phyloP scores from a whole-genome alignment of 1,140 invertebrate species.

The Conus betulinus region DNA sequence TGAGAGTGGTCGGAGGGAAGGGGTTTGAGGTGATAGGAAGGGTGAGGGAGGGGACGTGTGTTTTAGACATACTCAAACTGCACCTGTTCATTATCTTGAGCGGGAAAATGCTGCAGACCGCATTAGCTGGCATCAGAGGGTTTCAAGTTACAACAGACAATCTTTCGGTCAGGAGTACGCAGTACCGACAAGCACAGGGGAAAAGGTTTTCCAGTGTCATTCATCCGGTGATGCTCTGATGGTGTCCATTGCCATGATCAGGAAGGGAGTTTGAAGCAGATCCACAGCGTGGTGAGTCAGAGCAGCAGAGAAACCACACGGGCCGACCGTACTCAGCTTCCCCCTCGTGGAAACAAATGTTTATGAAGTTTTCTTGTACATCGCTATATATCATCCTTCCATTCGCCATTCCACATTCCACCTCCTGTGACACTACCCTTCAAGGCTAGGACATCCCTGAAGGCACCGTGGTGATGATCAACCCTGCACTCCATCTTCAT shows the following conservation, averaged over 20 bases:
- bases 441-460: constrained; percentile 69
- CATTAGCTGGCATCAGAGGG: too few species aligned
- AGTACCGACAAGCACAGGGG: too few species aligned
- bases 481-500: constrained; percentile 63
- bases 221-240: constrained; percentile 91
- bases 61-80: too few species aligned
- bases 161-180: too few species aligned
- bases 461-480: constrained; percentile 66
- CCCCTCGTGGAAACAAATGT: constrained; percentile 33
- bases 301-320: constrained; percentile 80
- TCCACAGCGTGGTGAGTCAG: constrained; percentile 86
- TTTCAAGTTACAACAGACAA: too few species aligned
- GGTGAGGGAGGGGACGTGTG: too few species aligned
- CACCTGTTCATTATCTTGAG: too few species aligned
- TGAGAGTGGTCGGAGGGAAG: too few species aligned
- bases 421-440: constrained; percentile 56
- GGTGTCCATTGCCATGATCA: constrained; percentile 84
- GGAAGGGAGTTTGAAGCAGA: constrained; percentile 87
- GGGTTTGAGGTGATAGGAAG: too few species aligned
- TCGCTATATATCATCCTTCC: background rate
- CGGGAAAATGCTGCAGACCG: too few species aligned
- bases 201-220: constrained; percentile 81
- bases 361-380: constrained; percentile 77
- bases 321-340: constrained; percentile 19
- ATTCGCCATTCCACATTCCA: constrained; percentile 52